Percentiles rank a stretch among this genome's conserved stretches.
Conservation (phyloP, 2,113 vertebrate genomes). For the Egretta garzetta region DNA sequence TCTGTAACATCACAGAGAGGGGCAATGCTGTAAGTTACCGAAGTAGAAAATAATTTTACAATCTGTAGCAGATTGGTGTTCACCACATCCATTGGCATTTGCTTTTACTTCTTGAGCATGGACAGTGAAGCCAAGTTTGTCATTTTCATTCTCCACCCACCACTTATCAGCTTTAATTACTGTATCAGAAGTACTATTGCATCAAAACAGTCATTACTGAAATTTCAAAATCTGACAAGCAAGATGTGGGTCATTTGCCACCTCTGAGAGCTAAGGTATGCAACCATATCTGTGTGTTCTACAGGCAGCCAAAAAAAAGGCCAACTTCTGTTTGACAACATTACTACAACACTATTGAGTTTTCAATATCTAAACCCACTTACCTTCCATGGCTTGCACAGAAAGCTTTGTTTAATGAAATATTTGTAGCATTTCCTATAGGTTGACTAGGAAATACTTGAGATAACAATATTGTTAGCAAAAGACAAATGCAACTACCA, state of each 20-base stretch:
- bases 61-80: neutral
- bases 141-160: neutral
- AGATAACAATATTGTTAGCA: neutral
- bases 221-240: neutral
- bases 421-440: neutral
- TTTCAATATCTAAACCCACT: neutral
- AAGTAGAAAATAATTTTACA: neutral
- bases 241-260: neutral
- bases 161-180: neutral
- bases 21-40: neutral
- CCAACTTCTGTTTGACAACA: neutral
- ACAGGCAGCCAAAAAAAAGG: neutral
- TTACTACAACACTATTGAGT: neutral
- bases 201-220: neutral
- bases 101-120: neutral
- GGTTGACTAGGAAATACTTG: neutral
- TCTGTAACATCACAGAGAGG: neutral
- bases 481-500: neutral
- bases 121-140: neutral
- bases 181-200: neutral
- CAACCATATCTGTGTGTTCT: neutral
- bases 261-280: neutral
- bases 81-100: accelerated
- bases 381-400: neutral
- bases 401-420: neutral